These are phyloP conservation scores for Vannuccia rotundouncinata DNA, from an alignment of 2,888 invertebrate genomes.

Conservation along the genomic window DNA sequence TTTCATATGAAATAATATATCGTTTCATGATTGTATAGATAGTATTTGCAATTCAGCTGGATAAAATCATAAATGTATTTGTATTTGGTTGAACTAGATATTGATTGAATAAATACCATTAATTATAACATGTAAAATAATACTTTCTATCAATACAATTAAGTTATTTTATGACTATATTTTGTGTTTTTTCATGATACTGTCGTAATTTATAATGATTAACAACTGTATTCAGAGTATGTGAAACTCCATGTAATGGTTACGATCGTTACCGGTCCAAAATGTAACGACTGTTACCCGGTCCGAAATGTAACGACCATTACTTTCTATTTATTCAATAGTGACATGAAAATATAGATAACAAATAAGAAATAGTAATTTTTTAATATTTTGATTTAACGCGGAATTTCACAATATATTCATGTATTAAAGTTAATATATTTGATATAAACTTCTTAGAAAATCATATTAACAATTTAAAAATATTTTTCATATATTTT, in stretches of 20 bases:
- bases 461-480: not conserved
- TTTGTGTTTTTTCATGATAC: not conserved
- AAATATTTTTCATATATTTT: not conserved
- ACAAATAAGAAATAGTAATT: too few species aligned
- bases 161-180: not conserved
- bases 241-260: not conserved
- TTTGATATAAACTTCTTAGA: not conserved
- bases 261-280: not conserved
- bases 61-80: not conserved
- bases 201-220: not conserved
- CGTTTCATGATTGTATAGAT: not conserved
- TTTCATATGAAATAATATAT: not conserved
- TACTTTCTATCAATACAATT: not conserved
- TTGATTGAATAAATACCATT: not conserved
- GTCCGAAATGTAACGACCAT: not conserved
- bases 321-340: not conserved
- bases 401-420: not conserved
- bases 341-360: too few species aligned
- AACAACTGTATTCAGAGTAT: not conserved
- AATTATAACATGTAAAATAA: not conserved
- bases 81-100: not conserved
- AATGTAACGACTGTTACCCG: too few species aligned
- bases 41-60: not conserved
- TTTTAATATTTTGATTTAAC: too few species aligned
- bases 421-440: not conserved